Percentiles rank a stretch among this genome's conserved stretches.
These are phyloP conservation scores for Baronia brevicornis DNA, from an alignment of 2,888 invertebrate genomes.

Conservation along the genomic window DNA sequence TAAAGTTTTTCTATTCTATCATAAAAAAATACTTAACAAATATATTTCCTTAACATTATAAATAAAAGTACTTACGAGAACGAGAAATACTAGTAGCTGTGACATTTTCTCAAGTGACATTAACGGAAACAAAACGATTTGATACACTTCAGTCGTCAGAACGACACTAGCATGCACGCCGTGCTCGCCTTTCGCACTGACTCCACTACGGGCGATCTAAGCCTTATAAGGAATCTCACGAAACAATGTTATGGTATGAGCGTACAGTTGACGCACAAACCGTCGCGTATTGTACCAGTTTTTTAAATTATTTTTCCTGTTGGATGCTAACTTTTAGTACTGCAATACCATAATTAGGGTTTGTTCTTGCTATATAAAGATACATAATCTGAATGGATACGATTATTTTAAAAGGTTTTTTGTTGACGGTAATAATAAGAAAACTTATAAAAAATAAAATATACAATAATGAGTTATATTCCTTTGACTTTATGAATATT, in stretches of 20 bases:
- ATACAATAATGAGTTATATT: too few relatives aligned
- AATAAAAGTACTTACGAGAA: constrained; percentile 9
- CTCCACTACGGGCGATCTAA: not conserved
- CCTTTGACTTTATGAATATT: too few relatives aligned
- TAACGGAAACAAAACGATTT: not conserved
- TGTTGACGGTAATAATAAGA: too few relatives aligned
- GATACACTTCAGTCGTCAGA: not conserved
- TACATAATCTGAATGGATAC: too few relatives aligned
- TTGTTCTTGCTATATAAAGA: too few relatives aligned
- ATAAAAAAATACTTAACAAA: not conserved
- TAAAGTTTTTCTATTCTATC: too few relatives aligned
- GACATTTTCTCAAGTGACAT: constrained; percentile 4
- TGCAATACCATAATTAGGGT: too few relatives aligned
- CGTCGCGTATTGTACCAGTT: too few relatives aligned
- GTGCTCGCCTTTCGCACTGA: constrained; percentile 4
- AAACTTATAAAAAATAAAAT: too few relatives aligned
- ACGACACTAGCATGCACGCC: constrained; percentile 1
- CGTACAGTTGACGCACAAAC: not conserved
- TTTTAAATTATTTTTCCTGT: too few relatives aligned
- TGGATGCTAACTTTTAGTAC: too few relatives aligned
- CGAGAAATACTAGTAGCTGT: not conserved
- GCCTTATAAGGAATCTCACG: constrained; percentile 1
- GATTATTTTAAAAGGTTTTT: too few relatives aligned
- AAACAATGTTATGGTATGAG: not conserved
- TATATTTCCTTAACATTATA: not conserved